Percentiles rank a stretch among this genome's conserved stretches.
These are phyloP conservation scores for Chelidonichthys spinosus DNA, from an alignment of 2,797 vertebrate species.

Conservation along the genomic window DNA sequence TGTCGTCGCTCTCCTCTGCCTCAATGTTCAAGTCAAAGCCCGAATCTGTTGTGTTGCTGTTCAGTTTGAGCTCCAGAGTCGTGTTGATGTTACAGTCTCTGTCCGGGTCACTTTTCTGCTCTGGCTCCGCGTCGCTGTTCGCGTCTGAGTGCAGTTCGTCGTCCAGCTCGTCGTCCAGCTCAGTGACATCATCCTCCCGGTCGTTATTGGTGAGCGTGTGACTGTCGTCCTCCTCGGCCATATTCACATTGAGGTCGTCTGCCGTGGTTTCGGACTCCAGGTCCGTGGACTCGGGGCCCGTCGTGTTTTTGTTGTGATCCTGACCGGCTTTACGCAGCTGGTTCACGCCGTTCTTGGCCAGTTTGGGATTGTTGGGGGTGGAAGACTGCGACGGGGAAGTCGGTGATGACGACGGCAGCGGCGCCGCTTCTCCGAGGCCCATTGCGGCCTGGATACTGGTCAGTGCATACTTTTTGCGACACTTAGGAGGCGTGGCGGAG, in stretches of 20 bases:
- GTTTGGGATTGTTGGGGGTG: slow-evolving; percentile 90
- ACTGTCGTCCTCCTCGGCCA: slow-evolving; percentile 47
- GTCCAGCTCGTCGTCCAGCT: slow-evolving; percentile 66
- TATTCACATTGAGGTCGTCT: slow-evolving; percentile 65
- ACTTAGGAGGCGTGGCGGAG: slow-evolving; percentile 93
- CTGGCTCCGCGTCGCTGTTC: slow-evolving; percentile 59
- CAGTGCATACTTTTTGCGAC: slow-evolving; percentile 95
- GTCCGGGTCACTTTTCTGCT: slow-evolving; percentile 76
- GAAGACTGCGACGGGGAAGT: slow-evolving; percentile 75
- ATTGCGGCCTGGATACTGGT: slow-evolving; percentile 96
- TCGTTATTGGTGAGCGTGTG: slow-evolving; percentile 68
- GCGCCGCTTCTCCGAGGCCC: slow-evolving; percentile 88
- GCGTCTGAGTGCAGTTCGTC: slow-evolving; percentile 40
- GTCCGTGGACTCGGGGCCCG: slow-evolving; percentile 43
- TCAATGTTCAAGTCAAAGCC: slow-evolving; percentile 82
- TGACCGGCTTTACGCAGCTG: slow-evolving; percentile 94
- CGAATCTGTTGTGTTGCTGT: slow-evolving; percentile 51
- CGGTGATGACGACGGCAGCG: slow-evolving; percentile 72
- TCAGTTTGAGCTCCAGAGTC: slow-evolving; percentile 49
- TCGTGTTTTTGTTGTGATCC: slow-evolving; percentile 93
- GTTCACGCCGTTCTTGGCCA: slow-evolving; percentile 96
- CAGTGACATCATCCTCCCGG: slow-evolving; percentile 80
- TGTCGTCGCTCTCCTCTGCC: slow-evolving; percentile 83
- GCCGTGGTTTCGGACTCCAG: slow-evolving; percentile 48
- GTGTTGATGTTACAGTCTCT: slow-evolving; percentile 60